A percentile compares a stretch with the other conserved stretches of the same genome.
Evolutionary conservation across 2,113 vertebrate species (phyloP).

Genomic region (Calidris pugnax): DNA sequence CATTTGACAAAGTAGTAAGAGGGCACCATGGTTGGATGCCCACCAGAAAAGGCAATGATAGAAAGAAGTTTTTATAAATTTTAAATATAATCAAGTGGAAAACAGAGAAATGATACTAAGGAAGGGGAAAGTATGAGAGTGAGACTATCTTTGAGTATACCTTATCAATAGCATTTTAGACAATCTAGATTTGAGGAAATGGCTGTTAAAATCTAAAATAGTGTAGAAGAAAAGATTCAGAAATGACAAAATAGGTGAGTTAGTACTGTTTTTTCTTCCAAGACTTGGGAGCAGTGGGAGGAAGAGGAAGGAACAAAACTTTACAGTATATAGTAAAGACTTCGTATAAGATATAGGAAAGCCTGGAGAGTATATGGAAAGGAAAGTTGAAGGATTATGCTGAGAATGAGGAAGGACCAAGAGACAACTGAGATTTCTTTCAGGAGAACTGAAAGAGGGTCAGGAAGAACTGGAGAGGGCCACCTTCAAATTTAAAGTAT

Average conservation of each 20-base stretch:
- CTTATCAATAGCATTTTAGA: background rate
- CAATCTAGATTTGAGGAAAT: background rate
- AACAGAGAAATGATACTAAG: background rate
- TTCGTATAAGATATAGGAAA: background rate
- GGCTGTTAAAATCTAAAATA: background rate
- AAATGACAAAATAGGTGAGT: background rate
- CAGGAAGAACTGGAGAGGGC: background rate
- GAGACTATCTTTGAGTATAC: background rate
- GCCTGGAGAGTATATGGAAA: background rate
- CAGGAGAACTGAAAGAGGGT: background rate
- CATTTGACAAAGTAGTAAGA: background rate
- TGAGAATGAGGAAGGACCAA: background rate
- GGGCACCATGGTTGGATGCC: background rate
- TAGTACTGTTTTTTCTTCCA: background rate
- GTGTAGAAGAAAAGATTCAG: background rate
- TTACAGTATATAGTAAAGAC: background rate
- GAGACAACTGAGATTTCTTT: background rate
- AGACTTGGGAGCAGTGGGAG: background rate
- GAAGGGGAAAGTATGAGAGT: background rate
- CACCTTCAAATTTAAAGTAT: background rate
- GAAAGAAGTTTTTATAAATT: background rate
- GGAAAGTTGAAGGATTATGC: background rate
- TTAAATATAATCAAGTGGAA: background rate
- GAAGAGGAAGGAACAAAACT: background rate
- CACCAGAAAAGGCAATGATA: background rate